A percentile compares a stretch with the other conserved stretches of the same genome.
These are phyloP conservation scores for Phallusia fumigata DNA, from an alignment of 23 tunicate species.

Conservation along the genomic window DNA sequence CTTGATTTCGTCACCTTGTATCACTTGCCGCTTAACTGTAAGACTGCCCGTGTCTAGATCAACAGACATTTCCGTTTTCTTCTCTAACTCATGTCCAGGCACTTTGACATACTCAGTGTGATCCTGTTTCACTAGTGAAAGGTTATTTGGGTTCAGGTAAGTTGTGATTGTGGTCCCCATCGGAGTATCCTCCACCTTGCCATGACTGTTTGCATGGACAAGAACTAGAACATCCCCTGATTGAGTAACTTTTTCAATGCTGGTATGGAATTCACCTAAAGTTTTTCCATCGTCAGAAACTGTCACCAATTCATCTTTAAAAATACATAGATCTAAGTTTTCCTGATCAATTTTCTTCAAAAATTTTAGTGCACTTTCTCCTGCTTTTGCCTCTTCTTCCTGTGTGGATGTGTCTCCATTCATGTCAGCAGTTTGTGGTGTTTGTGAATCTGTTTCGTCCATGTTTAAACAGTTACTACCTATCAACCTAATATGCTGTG, in stretches of 20 bases:
- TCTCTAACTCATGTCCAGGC: constrained; percentile 76
- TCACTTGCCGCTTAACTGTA: constrained; percentile 40
- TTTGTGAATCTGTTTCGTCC: neutral
- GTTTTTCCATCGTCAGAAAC: constrained; percentile 62
- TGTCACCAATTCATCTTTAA: constrained; percentile 64
- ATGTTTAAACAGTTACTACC: neutral
- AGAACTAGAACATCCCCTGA: constrained; percentile 37
- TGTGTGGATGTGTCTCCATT: neutral
- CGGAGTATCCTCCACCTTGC: constrained; percentile 59
- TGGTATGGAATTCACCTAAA: constrained; percentile 48
- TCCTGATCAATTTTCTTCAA: constrained; percentile 46
- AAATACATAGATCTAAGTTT: constrained; percentile 31
- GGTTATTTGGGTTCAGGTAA: constrained; percentile 38
- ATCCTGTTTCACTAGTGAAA: constrained; percentile 57
- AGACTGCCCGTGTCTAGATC: constrained; percentile 54
- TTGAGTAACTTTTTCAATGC: constrained; percentile 36
- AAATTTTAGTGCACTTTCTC: constrained; percentile 31
- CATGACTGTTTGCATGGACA: constrained; percentile 60
- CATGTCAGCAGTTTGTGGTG: neutral
- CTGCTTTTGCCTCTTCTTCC: constrained; percentile 10
- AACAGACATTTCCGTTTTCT: constrained; percentile 47
- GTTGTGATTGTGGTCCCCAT: constrained; percentile 47
- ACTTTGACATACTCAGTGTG: constrained; percentile 63
- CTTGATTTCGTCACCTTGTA: constrained; percentile 43
- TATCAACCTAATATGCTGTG: too few species aligned